Evolutionary conservation across 2,113 vertebrate genomes (phyloP).

Genomic region (Anser cygnoides): DNA sequence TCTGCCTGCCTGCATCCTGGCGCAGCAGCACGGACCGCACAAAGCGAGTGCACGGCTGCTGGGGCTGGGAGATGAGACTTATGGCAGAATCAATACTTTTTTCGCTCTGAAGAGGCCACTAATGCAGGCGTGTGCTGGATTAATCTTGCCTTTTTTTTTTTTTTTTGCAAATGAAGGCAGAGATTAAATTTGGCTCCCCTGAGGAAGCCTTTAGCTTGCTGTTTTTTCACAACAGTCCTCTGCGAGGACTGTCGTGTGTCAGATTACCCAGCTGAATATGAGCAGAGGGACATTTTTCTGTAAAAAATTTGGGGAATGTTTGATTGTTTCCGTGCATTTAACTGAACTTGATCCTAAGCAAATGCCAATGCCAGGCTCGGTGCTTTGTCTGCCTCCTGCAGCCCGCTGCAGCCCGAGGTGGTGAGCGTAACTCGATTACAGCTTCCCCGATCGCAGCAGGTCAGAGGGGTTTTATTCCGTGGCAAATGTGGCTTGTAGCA

Average conservation of each 20-base stretch:
- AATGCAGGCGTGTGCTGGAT: neutral
- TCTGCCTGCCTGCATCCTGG: neutral
- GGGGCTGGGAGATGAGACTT: neutral
- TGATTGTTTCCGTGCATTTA: neutral
- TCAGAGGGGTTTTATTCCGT: neutral
- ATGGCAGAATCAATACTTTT: neutral
- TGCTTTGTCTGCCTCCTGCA: neutral
- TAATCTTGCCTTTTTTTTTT: neutral
- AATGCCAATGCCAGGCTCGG: fast-evolving
- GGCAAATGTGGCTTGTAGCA: neutral
- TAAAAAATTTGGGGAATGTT: fast-evolving
- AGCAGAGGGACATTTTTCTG: neutral
- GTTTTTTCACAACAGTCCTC: neutral
- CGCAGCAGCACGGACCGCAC: neutral
- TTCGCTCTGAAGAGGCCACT: neutral
- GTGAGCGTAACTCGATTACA: too few species aligned
- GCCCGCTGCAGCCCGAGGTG: fast-evolving
- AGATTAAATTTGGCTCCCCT: neutral
- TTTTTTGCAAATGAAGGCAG: neutral
- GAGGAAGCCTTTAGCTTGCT: neutral
- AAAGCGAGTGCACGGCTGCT: neutral
- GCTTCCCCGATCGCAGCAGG: fast-evolving
- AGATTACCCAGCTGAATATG: fast-evolving
- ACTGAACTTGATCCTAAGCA: neutral
- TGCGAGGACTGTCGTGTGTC: neutral